phyloP scores from a whole-genome alignment of 2,113 vertebrate genomes.

The Abramis brama region DNA sequence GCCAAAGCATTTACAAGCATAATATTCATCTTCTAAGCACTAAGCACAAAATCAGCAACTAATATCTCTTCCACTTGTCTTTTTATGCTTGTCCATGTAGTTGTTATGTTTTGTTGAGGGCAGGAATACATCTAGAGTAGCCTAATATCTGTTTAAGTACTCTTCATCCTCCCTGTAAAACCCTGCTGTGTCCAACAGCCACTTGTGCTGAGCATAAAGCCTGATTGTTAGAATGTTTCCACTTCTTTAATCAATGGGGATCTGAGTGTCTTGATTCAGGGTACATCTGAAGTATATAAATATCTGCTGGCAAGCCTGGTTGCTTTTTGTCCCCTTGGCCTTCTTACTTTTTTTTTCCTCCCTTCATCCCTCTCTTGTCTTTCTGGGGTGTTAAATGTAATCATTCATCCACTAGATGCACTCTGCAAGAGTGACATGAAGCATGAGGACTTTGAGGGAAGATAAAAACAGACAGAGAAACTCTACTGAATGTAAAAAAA shows the following conservation, averaged over 20 bases:
- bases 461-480: constrained; percentile 56
- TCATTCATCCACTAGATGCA: constrained; percentile 62
- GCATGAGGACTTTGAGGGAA: constrained; percentile 58
- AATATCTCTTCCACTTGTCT: not conserved
- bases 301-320: constrained; percentile 70
- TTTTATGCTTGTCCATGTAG: constrained; percentile 20
- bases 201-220: constrained; percentile 67
- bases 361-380: constrained; percentile 24
- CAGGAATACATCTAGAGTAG: constrained; percentile 49
- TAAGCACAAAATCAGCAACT: constrained; percentile 1
- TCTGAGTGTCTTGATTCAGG: constrained; percentile 72
- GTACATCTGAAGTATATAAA: constrained; percentile 72
- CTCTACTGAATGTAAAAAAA: not conserved
- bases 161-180: constrained; percentile 59
- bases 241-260: constrained; percentile 79
- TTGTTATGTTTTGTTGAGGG: constrained; percentile 50
- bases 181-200: constrained; percentile 51
- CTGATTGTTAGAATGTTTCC: constrained; percentile 74
- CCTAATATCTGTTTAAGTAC: constrained; percentile 42
- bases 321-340: constrained; percentile 51
- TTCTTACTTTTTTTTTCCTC: constrained; percentile 34
- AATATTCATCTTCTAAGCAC: constrained; percentile 1
- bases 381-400: constrained; percentile 56
- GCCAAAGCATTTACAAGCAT: not conserved
- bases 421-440: constrained; percentile 58